phyloP scores from a whole-genome alignment of 53 echinoderm and acorn worm genomes.

The Henricia sp. region DNA sequence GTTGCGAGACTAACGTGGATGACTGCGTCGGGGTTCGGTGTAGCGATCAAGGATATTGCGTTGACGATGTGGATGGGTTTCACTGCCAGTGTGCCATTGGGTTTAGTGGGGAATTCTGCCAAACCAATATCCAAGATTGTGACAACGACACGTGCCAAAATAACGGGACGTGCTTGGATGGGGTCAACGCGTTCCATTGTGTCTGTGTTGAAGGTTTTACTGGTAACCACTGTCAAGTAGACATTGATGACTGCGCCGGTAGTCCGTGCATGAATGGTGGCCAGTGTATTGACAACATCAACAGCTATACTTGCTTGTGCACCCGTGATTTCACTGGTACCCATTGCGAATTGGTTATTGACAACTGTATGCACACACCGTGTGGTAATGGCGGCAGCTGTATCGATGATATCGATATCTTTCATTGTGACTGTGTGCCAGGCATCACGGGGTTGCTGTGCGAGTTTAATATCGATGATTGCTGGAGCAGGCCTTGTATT shows the following conservation, averaged over 20 bases:
- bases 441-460: conserved; percentile 64
- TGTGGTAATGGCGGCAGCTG: conserved; percentile 69
- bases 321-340: conserved; percentile 46
- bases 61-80: conserved; percentile 60
- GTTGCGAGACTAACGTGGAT: conserved; percentile 75
- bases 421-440: conserved; percentile 48
- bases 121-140: conserved; percentile 69
- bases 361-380: conserved; percentile 60
- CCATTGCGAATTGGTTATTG: conserved; percentile 58
- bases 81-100: conserved; percentile 56
- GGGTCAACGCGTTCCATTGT: conserved; percentile 57
- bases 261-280: conserved; percentile 60
- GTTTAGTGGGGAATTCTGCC: conserved; percentile 57
- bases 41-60: conserved; percentile 70
- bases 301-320: conserved; percentile 56
- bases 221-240: conserved; percentile 46
- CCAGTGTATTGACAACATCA: conserved; percentile 59
- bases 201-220: conserved; percentile 60
- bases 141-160: conserved; percentile 50
- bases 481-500: conserved; percentile 52
- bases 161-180: conserved; percentile 58
- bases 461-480: conserved; percentile 70
- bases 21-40: conserved; percentile 72
- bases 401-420: conserved; percentile 34
- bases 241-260: conserved; percentile 61